Evolutionary conservation across 2,113 vertebrate species (phyloP), one percentile per base, ranked within the genome.

Genomic region (Sorex araneus): DNA sequence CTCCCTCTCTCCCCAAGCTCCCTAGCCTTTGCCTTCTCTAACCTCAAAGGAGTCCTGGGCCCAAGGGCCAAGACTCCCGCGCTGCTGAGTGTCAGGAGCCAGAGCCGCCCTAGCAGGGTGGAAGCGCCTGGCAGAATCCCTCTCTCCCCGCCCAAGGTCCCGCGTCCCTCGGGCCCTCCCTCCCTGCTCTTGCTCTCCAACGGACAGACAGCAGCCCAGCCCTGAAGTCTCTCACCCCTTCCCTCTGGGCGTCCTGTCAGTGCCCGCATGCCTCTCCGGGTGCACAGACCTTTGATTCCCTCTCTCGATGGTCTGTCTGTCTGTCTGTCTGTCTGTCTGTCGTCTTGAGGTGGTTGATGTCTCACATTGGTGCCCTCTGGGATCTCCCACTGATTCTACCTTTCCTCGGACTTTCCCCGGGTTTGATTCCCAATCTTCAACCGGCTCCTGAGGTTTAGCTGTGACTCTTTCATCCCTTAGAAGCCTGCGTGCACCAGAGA

Each of bases 191-290:
- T 25, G 30, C 57, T 40, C 15, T 3, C 1, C 16, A n/a, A 70
- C 34, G 7, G 27, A 23, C 16, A 60, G 57, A n/a, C n/a, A n/a
- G n/a, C 32, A 13, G 19, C 70, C 45, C 74, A 93, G 50, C 88
- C 66, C 50, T 3, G 2, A 92, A 94, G 77, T 90, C 85, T n/a
- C 27, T 83, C 71, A 10, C 63, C 40, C 15, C 67, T 30, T 34
- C 27, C 1, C 32, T 36, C 6, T 50, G 25, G 60, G 2, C 32
- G 47, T 43, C 25, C 50, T 27, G 34, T 76, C 36, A 25, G 4
- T 54, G 30, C 71, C 64, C 28, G 0, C 19, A 25, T 0, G 0
- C 57, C n/a, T 81, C 71, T 1, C 45, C n/a, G 64, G 73, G 19
- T 40, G 32, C 32, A 6, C 50, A 3, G 1, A 1, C 32, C 78